Evolutionary conservation across 2,797 vertebrate species (phyloP), one percentile per base, ranked within the genome.

Genomic region (Periparus ater): DNA sequence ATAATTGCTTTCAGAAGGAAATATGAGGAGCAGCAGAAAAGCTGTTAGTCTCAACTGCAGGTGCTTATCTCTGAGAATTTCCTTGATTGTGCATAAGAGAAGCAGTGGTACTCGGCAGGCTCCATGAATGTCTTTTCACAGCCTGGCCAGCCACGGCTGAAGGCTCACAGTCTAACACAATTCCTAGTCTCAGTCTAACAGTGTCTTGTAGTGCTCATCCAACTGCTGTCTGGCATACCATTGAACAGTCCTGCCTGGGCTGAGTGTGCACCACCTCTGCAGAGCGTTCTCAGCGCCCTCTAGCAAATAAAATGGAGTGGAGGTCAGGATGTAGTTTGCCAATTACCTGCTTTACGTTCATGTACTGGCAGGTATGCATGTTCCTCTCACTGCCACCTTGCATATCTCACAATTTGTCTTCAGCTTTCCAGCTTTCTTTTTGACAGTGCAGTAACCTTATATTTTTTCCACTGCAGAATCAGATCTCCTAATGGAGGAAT

Each of bases 401-500:
- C 3, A 1, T 58, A n/a, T 44, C 25, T 82, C 44, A 27, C 11
- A 58, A 18, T 40, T 47, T 44, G 22, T 55, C 58, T 47, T 45
- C 26, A 57, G 42, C 44, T 74, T 75, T 88, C 12, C 13, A 51
- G 40, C 26, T 67, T 75, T 75, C 15, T 23, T 50, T 55, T 25
- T 66, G n/a, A 15, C 62, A 57, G 11, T n/a, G 76, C 27, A 36
- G 34, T 60, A 65, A 60, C 21, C 4, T 36, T 63, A 2, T 16
- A 50, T 34, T 82, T 84, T 90, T 89, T 25, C 16, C 25, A 44
- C 80, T 88, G 60, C 96, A 99, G 99, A 99, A 96, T 96, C 98
- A 8, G 98, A 99, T 77, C 98, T 99, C 87, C 95, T 98, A 86
- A 98, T 98, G 96, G 99, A 99, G 96, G 99, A 99, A 92, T 98